A percentile compares a stretch with the other conserved stretches of the same genome.
These are phyloP conservation scores for Hoplodrina ambigua DNA, from an alignment of 2,888 invertebrate species.

Conservation along the genomic window DNA sequence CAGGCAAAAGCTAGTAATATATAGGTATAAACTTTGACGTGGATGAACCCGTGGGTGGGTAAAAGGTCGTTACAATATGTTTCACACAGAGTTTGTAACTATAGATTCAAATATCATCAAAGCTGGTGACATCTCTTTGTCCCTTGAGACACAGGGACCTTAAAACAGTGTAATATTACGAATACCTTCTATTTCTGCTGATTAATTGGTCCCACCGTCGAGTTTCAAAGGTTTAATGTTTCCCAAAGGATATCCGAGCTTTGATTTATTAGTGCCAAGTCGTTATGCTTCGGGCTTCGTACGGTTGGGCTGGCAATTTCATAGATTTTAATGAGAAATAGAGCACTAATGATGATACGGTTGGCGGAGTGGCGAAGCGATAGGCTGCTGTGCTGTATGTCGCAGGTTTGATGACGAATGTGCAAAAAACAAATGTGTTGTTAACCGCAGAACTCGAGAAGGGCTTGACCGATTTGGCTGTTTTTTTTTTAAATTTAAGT, in stretches of 20 bases:
- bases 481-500: too few relatives aligned
- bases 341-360: not conserved
- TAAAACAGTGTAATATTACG: constrained; percentile 35
- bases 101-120: constrained; percentile 8
- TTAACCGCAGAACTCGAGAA: too few relatives aligned
- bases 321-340: constrained; percentile 3
- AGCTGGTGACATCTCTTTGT: constrained; percentile 14
- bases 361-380: too few relatives aligned
- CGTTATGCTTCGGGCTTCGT: constrained; percentile 5
- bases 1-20: too few relatives aligned
- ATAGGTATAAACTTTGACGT: too few relatives aligned
- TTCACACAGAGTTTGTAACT: not conserved
- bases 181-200: constrained; percentile 19
- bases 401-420: too few relatives aligned
- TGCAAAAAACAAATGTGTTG: too few relatives aligned
- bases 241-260: constrained; percentile 47
- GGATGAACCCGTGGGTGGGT: too few relatives aligned
- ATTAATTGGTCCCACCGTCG: constrained; percentile 43
- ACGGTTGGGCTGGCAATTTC: not conserved
- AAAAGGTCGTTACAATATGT: not conserved
- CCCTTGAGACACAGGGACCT: constrained; percentile 1
- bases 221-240: constrained; percentile 49
- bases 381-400: too few relatives aligned
- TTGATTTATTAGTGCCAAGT: constrained; percentile 43
- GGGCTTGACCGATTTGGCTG: too few relatives aligned